Conservation (phyloP, 2,797 vertebrate genomes). For the Chanos chanos region DNA sequence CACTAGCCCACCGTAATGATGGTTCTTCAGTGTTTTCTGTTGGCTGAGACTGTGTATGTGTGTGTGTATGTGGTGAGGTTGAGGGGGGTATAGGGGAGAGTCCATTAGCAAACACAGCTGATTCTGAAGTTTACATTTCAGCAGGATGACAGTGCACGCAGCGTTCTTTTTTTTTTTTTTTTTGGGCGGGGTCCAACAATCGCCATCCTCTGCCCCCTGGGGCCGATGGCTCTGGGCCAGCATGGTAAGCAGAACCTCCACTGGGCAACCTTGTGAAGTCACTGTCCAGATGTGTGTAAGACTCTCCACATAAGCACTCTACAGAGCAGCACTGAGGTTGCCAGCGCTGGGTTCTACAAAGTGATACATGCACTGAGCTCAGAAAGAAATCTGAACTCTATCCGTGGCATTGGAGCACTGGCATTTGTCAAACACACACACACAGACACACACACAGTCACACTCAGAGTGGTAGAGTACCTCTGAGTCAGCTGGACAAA, state of each 20-base stretch:
- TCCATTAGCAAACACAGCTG: constrained; percentile 74
- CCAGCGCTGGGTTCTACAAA: constrained; percentile 4
- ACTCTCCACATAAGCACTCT: constrained; percentile 34
- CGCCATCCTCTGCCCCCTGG: constrained; percentile 53
- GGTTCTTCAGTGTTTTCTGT: no score
- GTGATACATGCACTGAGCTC: constrained; percentile 4
- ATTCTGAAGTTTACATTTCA: constrained; percentile 73
- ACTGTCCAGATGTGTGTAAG: constrained; percentile 52
- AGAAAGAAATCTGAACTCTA: no score
- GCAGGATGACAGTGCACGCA: constrained; percentile 65
- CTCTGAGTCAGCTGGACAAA: no score
- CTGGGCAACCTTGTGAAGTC: constrained; percentile 56
- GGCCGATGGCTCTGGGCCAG: constrained; percentile 54
- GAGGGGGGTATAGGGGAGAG: constrained; percentile 47
- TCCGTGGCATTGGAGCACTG: no score
- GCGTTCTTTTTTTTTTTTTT: no score
- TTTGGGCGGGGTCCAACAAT: constrained; percentile 67
- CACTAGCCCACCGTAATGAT: no score
- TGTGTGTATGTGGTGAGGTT: constrained; percentile 55
- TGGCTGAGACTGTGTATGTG: no score
- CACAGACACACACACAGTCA: no score
- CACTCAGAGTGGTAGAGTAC: no score
- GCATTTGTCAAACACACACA: no score
- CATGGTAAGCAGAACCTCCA: constrained; percentile 58
- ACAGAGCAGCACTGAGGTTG: constrained; percentile 29